Conservation (phyloP, 1,140 invertebrate genomes). For the Lutraria rhynchaena region DNA sequence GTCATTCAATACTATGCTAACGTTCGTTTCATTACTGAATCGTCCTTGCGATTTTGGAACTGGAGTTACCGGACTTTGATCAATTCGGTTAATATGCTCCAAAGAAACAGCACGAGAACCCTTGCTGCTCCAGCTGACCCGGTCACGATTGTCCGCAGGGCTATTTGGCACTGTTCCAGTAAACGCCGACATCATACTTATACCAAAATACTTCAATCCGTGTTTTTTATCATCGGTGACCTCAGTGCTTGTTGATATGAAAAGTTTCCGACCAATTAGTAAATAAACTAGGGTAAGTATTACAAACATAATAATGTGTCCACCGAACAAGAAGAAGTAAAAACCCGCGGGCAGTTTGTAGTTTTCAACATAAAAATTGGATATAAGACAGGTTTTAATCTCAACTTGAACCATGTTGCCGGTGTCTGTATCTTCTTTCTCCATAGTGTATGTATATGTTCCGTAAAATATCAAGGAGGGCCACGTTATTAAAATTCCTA, state of each 20-base stretch:
- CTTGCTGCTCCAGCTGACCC: conserved; percentile 14
- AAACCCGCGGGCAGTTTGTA: conserved; percentile 50
- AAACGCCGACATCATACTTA: conserved; percentile 50
- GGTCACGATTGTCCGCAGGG: conserved; percentile 33
- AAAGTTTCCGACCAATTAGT: conserved; percentile 53
- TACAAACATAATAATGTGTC: conserved; percentile 55
- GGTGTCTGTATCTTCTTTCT: conserved; percentile 1
- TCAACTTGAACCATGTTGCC: conserved; percentile 17
- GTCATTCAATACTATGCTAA: conserved; percentile 30
- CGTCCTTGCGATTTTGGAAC: conserved; percentile 1
- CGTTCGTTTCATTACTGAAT: conserved; percentile 34
- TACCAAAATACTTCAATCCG: conserved; percentile 51
- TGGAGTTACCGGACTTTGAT: conserved; percentile 13
- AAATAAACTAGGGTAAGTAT: conserved; percentile 51
- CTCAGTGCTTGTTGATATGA: conserved; percentile 26
- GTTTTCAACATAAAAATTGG: conserved; percentile 52
- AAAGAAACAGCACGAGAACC: conserved; percentile 43
- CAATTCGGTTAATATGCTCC: conserved; percentile 44
- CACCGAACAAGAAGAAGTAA: conserved; percentile 51
- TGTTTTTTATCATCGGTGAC: conserved; percentile 46
- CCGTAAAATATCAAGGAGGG: conserved; percentile 55
- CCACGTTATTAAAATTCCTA: conserved; percentile 44
- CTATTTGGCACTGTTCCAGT: conserved; percentile 54
- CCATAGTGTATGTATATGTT: conserved; percentile 28
- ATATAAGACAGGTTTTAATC: conserved; percentile 47